Evolutionary conservation across 1,140 invertebrate species (phyloP), one percentile per base, ranked within the genome.

Genomic region (Brachionus calyciflorus): DNA sequence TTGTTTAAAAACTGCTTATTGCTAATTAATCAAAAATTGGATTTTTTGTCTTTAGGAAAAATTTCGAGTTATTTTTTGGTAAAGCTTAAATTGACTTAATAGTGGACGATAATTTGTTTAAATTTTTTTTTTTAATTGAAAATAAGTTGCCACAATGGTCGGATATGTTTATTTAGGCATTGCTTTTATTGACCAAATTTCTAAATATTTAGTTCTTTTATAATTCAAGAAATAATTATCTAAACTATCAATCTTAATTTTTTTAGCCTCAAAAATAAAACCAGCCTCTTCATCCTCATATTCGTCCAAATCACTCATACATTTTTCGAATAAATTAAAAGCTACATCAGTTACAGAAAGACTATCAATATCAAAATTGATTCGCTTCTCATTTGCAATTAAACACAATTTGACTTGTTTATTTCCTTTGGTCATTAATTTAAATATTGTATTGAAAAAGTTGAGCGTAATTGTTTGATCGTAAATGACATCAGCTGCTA

Each of bases 361-460:
- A 44, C 37, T 65, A 19, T 41, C 41, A 12, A 28, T 6, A 44
- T 44, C 40, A 65, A 65, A 65, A 24, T 65, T 65, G 30, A 65
- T 65, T 65, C 60, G 33, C 24, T 65, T 65, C 44, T 65, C 60
- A 44, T 65, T 65, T 41, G 60, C 60, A 44, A 65, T 65, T 14
- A 65, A 24, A n/a, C 60, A 65, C 28, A 44, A 21, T 65, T 65
- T 65, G 1, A 19, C 19, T 41, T 65, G 17, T 9, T 65, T 65
- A 2, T 19, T 19, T 21, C 60, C 60, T n/a, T 44, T 24, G 24
- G 60, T 65, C 17, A 65, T 44, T 21, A 65, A 9, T 21, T 65
- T 65, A 37, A 24, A 65, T 24, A 65, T 26, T 26, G 30, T 44
- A 41, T 65, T 65, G 17, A 65, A 65, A 65, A 65, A 65, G 24